Evolutionary conservation across 2,113 vertebrate species (phyloP), one percentile per base, ranked within the genome.

Genomic region (Laterallus jamaicensis): DNA sequence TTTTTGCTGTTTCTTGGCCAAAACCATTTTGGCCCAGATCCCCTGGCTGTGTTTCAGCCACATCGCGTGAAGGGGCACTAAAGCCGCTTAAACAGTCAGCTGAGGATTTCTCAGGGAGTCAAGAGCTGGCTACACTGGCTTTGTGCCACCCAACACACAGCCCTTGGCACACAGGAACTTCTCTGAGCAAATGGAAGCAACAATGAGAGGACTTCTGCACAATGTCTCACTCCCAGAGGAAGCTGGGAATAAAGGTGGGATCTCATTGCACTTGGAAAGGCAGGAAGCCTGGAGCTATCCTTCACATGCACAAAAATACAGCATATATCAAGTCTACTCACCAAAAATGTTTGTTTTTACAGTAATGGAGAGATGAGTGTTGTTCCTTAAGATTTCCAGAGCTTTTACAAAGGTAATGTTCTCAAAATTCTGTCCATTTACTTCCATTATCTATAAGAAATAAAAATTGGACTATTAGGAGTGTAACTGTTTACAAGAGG

Each of bases 311-410:
- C 12, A 58, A 32, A 44, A 35, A 85, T 19, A 5, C 2, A 56
- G 12, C 19, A 50, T 5, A 21, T 14, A 28, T 47, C 5, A 83
- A 42, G 24, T 52, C 71, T 91, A 98, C 98, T 98, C 97, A 99
- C 99, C 99, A 91, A 99, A 99, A 97, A 99, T 99, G 95, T 99
- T 99, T 88, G 99, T 99, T 98, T 99, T 99, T 69, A 99, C 99
- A 50, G 99, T 99, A 82, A 99, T 98, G n/a, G 99, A 99, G 90
- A 99, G 98, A 95, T 99, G 99, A 9, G 99, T 99, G 97, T 99
- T 99, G 96, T 99, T 99, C 96, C 93, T 97, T 54, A 99, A 92
- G 94, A 99, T 99, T 97, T 99, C 99, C 86, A 98, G 96, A 37
- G 99, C 99, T 98, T 99, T 99, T 96, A 95, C 92, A 96, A 98